Evolutionary conservation across 1,140 invertebrate genomes (phyloP).

Genomic region (Atopsyche davidsoni): DNA sequence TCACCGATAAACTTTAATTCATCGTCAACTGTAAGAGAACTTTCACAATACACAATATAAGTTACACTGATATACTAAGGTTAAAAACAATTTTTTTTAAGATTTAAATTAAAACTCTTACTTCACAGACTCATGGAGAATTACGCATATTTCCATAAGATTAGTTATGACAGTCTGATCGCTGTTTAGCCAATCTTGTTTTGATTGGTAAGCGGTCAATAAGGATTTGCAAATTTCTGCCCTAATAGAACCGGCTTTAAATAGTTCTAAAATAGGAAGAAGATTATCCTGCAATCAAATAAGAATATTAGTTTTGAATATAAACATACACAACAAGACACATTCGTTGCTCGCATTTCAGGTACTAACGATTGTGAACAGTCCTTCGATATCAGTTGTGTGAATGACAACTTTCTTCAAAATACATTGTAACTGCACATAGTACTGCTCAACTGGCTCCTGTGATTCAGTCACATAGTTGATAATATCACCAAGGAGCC

Average conservation of each 20-base stretch:
- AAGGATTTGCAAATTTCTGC: conserved; percentile 81
- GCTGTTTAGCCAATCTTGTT: conserved; percentile 56
- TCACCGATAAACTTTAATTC: conserved; percentile 81
- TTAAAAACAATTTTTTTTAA: neutral
- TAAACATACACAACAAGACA: neutral
- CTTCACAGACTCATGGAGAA: conserved; percentile 90
- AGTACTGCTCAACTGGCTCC: conserved; percentile 69
- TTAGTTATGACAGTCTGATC: conserved; percentile 84
- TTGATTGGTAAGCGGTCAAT: conserved; percentile 56
- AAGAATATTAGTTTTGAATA: conserved; percentile 12
- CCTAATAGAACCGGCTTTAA: conserved; percentile 76
- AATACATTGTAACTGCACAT: conserved; percentile 70
- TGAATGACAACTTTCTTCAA: conserved; percentile 69
- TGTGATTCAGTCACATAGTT: conserved; percentile 64
- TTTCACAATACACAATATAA: neutral
- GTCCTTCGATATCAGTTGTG: conserved; percentile 64
- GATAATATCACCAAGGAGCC: conserved; percentile 78
- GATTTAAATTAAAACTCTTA: conserved; percentile 43
- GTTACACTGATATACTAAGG: neutral
- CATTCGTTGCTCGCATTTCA: conserved; percentile 4
- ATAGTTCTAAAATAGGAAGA: conserved; percentile 81
- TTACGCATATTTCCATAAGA: conserved; percentile 78
- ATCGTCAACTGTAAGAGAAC: conserved; percentile 88
- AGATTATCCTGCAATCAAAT: conserved; percentile 69
- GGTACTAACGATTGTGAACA: conserved; percentile 68